These are phyloP conservation scores for Reticulitermes speratus DNA, from an alignment of 1,140 invertebrate species.

Conservation along the genomic window DNA sequence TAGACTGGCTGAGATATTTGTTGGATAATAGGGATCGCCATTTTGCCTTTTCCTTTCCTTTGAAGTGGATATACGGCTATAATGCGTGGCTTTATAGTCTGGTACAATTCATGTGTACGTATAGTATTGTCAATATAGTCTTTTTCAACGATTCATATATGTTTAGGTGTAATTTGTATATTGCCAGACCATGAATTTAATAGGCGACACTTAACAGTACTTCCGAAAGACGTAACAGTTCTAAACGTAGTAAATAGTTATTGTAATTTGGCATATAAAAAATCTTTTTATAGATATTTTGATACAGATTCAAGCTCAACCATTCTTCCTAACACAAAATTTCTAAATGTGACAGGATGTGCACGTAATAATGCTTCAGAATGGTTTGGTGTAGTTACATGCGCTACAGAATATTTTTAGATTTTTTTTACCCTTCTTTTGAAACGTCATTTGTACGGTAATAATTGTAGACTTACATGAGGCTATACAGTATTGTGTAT, in stretches of 20 bases:
- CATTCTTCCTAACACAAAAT: not conserved
- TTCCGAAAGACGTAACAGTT: not conserved
- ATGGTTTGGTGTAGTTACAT: no score
- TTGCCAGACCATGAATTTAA: not conserved
- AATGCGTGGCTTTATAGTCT: slow-evolving; percentile 14
- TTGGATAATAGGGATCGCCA: slow-evolving; percentile 33
- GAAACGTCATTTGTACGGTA: no score
- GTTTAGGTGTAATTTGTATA: not conserved
- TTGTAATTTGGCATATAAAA: not conserved
- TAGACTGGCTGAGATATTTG: slow-evolving; percentile 32
- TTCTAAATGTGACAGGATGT: no score
- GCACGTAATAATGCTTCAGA: no score
- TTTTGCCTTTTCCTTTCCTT: slow-evolving; percentile 32
- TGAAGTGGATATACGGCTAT: slow-evolving; percentile 32
- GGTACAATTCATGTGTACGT: slow-evolving; percentile 27
- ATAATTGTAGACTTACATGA: no score
- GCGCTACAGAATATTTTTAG: no score
- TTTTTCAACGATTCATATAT: slow-evolving; percentile 17
- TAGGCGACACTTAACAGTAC: not conserved
- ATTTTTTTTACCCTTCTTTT: no score
- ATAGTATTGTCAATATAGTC: slow-evolving; percentile 25
- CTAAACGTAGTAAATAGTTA: not conserved
- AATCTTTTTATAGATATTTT: not conserved
- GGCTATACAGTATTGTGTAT: no score
- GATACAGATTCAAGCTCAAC: not conserved